phyloP scores from a whole-genome alignment of 2,797 vertebrate species.

The Artibeus lituratus region DNA sequence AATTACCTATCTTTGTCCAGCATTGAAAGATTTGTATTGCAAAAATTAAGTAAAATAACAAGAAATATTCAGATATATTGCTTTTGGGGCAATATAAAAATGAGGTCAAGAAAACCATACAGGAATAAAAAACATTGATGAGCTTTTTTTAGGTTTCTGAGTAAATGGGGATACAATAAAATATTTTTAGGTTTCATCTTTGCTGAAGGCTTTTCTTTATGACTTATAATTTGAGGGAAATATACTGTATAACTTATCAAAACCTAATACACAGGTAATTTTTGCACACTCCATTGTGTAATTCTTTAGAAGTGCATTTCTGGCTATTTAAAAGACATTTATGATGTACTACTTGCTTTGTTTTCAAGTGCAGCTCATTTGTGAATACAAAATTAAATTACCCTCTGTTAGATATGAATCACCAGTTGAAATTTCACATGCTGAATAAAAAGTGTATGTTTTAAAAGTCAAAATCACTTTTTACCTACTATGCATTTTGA shows the following conservation, averaged over 20 bases:
- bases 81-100: not conserved
- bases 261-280: slow-evolving; percentile 62
- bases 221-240: slow-evolving; percentile 23
- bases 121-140: not conserved
- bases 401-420: slow-evolving; percentile 62
- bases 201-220: slow-evolving; percentile 34
- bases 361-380: slow-evolving; percentile 56
- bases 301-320: slow-evolving; percentile 52
- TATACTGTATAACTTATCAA: slow-evolving; percentile 65
- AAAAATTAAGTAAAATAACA: slow-evolving; percentile 25
- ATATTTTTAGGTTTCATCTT: not conserved
- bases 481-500: slow-evolving; percentile 63
- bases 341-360: slow-evolving; percentile 53
- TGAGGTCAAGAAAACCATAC: not conserved
- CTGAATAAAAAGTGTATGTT: slow-evolving; percentile 61
- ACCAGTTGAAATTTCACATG: slow-evolving; percentile 69
- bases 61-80: not conserved
- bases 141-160: not conserved
- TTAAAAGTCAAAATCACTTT: slow-evolving; percentile 76
- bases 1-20: not conserved
- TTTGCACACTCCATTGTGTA: slow-evolving; percentile 45
- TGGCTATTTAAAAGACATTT: slow-evolving; percentile 68
- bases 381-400: slow-evolving; percentile 74
- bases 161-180: not conserved
- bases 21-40: slow-evolving; percentile 9